Base-by-base conservation (phyloP, 2,797 vertebrate species). In the Capromys pilorides region DNA sequence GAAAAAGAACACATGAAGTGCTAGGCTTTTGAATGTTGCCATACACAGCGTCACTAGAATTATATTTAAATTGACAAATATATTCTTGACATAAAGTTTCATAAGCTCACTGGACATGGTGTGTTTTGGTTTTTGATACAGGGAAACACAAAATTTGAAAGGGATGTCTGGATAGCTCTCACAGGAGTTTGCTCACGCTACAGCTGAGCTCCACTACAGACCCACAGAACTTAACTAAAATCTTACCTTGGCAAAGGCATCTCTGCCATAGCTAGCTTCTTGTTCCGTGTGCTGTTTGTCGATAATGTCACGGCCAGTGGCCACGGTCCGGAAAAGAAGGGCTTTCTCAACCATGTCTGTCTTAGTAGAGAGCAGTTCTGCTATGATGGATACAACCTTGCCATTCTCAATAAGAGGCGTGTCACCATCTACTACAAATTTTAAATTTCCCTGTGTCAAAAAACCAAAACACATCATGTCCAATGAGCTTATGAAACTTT, bases 261-360 rank as follows among this genome's bases (percentile, higher is more conserved):
- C 99, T 22, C 99, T 98, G 28, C 99, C 99, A 0, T 99, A 99
- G 98, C 98, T 98, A 94, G 99, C 99, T 97, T 99, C 99, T 67
- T 99, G 98, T 0, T 98, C 98, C 0, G 99, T 99, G 95, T 99
- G 99, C 95, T 99, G 99, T 41, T 99, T 99, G 97, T 99, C 99
- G 0, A 99, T 99, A 98, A 99, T 96, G 36, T 99, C 99, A 0
- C 99, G 98, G 0, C 99, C 99, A 0, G 99, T 99, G 6, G 99
- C 99, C 90, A 99, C 99, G 0, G 99, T 99, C n/a, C 99, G 99
- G 98, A 99, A 99, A 10, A 99, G 98, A 75, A 99, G 97, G 1
- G 99, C 99, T 97, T 99, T 99, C 98, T 99, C 99, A 92, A 99
- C 98, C 83, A 98, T 98, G 33, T 99, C 99, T 4, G 99, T 96